Conservation (phyloP, 1,140 invertebrate genomes). For the Scaptomyza pallida region DNA sequence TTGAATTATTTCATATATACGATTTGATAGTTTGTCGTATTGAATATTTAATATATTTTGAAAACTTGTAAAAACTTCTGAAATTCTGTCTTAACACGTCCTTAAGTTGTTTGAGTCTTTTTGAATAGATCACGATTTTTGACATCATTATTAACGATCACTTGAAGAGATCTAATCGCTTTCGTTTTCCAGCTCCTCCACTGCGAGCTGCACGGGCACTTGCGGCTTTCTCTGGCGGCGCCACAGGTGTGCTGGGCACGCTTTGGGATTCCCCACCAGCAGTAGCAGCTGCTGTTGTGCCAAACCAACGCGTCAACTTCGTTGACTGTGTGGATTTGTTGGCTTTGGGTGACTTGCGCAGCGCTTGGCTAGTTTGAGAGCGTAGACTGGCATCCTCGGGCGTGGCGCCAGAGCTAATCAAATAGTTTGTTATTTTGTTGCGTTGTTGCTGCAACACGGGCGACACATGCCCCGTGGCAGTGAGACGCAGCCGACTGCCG, state of each 20-base stretch:
- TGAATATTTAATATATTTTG: background rate
- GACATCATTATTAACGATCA: slow-evolving; percentile 8
- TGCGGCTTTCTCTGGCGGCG: slow-evolving; percentile 37
- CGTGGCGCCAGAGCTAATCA: slow-evolving; percentile 56
- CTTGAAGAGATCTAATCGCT: slow-evolving; percentile 62
- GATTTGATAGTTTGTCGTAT: background rate
- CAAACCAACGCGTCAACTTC: slow-evolving; percentile 79
- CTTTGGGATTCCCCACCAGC: slow-evolving; percentile 49
- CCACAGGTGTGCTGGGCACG: slow-evolving; percentile 51
- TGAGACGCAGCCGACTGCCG: slow-evolving; percentile 69
- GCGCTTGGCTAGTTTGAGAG: slow-evolving; percentile 7
- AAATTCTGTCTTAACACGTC: slow-evolving; percentile 12
- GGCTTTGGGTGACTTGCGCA: slow-evolving; percentile 69
- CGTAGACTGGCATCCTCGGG: slow-evolving; percentile 43
- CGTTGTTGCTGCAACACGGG: slow-evolving; percentile 60
- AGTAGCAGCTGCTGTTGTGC: slow-evolving; percentile 27
- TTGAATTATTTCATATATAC: slow-evolving; percentile 7
- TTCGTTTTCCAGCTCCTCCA: slow-evolving; percentile 52
- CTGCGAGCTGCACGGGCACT: slow-evolving; percentile 48
- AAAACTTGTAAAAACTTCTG: background rate
- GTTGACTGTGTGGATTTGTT: slow-evolving; percentile 65
- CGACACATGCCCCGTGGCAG: slow-evolving; percentile 68
- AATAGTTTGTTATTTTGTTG: slow-evolving; percentile 82
- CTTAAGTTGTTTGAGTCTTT: slow-evolving; percentile 45
- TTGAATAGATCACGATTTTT: slow-evolving; percentile 9